Percentiles rank a stretch among this genome's conserved stretches.
Evolutionary conservation across 2,797 vertebrate species (phyloP).

Genomic region (Amblyopsis hoosieri): DNA sequence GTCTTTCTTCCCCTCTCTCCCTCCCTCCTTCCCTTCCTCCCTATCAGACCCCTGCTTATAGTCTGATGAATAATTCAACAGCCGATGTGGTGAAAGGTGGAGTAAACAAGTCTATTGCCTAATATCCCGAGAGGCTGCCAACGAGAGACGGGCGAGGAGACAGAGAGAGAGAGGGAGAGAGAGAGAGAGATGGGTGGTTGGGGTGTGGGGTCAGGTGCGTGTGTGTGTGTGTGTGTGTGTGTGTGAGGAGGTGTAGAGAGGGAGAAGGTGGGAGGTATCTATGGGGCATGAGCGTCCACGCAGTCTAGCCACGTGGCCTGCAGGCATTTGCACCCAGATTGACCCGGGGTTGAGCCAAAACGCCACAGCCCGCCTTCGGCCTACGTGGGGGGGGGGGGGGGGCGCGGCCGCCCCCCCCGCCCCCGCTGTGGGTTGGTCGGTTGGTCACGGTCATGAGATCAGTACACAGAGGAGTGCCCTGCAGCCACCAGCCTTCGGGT

Average conservation of each 20-base stretch:
- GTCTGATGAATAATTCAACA: slow-evolving; percentile 85
- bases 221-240: background rate
- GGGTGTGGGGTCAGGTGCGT: slow-evolving; percentile 19
- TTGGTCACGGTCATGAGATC: slow-evolving; percentile 45
- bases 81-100: slow-evolving; percentile 85
- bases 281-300: slow-evolving; percentile 64
- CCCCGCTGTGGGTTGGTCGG: slow-evolving; percentile 27
- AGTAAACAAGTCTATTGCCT: slow-evolving; percentile 87
- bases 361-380: slow-evolving; percentile 60
- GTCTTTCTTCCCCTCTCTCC: slow-evolving; percentile 25
- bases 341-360: slow-evolving; percentile 75
- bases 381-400: slow-evolving; percentile 12
- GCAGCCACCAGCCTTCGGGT: too few species aligned
- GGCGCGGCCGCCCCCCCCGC: too few species aligned
- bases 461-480: slow-evolving; percentile 3
- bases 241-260: slow-evolving; percentile 39
- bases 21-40: slow-evolving; percentile 10
- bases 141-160: slow-evolving; percentile 69
- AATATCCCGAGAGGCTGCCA: slow-evolving; percentile 82
- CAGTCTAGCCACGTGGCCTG: slow-evolving; percentile 66
- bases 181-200: slow-evolving; percentile 44
- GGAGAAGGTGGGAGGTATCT: slow-evolving; percentile 60
- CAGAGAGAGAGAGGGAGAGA: slow-evolving; percentile 49
- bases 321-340: slow-evolving; percentile 81
- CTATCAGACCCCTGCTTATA: slow-evolving; percentile 69